Evolutionary conservation across 2,888 invertebrate genomes (phyloP), one percentile per base, ranked within the genome.

Genomic region (Orthosia gothica): DNA sequence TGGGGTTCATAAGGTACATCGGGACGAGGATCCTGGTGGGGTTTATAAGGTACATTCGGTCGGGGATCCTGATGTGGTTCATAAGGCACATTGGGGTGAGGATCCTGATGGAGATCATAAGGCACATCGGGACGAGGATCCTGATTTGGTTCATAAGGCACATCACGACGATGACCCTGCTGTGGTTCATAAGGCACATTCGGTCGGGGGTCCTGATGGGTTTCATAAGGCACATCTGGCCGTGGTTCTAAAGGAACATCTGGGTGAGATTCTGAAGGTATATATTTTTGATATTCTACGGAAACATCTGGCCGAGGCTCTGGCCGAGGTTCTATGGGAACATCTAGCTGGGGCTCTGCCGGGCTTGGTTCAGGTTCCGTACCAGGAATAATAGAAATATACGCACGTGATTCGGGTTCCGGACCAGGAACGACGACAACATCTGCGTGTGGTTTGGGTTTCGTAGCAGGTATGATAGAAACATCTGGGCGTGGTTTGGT

Each of bases 21-120:
- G 4, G 68, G 49, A 0, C 0, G n/a, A 0, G 18, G 26, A 32
- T n/a, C n/a, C 0, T 23, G 57, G 0, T 0, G 5, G 5, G 32
- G 32, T 5, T 20, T 16, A 1, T n/a, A 9, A 13, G 18, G 32
- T 3, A 16, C 1, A 52, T 66, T 18, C 13, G 68, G 49, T 0
- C 1, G n/a, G n/a, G n/a, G n/a, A n/a, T n/a, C n/a, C n/a, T n/a
- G n/a, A n/a, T n/a, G 18, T 0, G 54, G 26, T 32, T 16, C 23
- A 0, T 13, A 50, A 15, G n/a, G 52, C 5, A 18, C 52, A 7
- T 61, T n/a, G n/a, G 26, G 52, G 2, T 4, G 45, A 0, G 16
- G 23, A 2, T 45, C 45, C 2, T 40, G 55, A 0, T 4, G 40
- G 5, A 13, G 23, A 15, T 23, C 55, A 1, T 13, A 3, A 2